Percentiles rank a stretch among this genome's conserved stretches.
phyloP scores from a whole-genome alignment of 2,113 vertebrate species.

The Ageneiosus marmoratus region DNA sequence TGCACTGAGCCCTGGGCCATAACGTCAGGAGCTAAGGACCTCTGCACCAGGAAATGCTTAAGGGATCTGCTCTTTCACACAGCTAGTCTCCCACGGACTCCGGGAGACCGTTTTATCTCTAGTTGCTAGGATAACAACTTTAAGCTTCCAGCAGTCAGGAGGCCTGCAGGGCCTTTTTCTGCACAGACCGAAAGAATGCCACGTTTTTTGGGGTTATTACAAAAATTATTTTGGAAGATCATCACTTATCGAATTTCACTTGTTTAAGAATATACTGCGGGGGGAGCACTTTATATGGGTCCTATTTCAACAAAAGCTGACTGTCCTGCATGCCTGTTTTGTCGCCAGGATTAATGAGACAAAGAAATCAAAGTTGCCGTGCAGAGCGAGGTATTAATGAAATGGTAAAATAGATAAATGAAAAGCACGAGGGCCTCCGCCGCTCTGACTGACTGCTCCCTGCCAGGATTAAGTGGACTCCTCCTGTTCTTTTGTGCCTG shows the following conservation, averaged over 20 bases:
- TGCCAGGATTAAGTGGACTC: slow-evolving; percentile 70
- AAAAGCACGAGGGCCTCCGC: slow-evolving; percentile 42
- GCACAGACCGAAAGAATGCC: slow-evolving; percentile 53
- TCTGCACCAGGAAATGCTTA: slow-evolving; percentile 71
- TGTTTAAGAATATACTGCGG: slow-evolving; percentile 34
- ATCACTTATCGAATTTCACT: slow-evolving; percentile 30
- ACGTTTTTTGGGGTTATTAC: slow-evolving; percentile 51
- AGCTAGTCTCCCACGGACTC: slow-evolving; percentile 67
- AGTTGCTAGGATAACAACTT: slow-evolving; percentile 67
- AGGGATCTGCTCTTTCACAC: slow-evolving; percentile 65
- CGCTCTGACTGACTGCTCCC: slow-evolving; percentile 62
- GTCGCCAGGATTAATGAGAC: slow-evolving; percentile 64
- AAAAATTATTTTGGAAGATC: slow-evolving; percentile 54
- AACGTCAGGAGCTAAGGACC: slow-evolving; percentile 64
- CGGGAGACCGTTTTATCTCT: slow-evolving; percentile 65
- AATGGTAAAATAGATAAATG: slow-evolving; percentile 62
- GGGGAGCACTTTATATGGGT: slow-evolving; percentile 3
- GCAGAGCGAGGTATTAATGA: slow-evolving; percentile 63
- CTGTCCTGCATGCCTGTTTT: slow-evolving; percentile 57
- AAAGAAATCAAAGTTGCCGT: slow-evolving; percentile 57
- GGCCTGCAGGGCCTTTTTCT: slow-evolving; percentile 56
- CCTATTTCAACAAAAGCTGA: slow-evolving; percentile 32
- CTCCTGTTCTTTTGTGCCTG: slow-evolving; percentile 69
- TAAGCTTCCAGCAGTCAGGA: slow-evolving; percentile 65
- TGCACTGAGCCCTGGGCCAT: slow-evolving; percentile 65